phyloP scores from a whole-genome alignment of 2,797 vertebrate species.

The Picus viridis region DNA sequence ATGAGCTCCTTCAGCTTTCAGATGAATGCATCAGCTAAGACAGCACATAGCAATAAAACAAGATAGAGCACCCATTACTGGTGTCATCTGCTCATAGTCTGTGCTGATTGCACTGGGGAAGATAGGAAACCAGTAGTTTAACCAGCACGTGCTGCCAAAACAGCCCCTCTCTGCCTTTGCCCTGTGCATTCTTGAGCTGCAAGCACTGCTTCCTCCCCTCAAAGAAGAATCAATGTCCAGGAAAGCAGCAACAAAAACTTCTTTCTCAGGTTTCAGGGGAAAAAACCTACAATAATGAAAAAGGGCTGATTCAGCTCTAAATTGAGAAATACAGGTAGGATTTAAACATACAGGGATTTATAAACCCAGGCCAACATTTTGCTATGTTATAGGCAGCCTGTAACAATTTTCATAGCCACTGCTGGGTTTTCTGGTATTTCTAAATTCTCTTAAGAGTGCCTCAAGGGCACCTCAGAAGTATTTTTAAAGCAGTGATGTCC shows the following conservation, averaged over 20 bases:
- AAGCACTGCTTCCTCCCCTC: neutral
- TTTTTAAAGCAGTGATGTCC: neutral
- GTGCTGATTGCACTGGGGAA: accelerated
- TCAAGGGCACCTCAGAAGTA: neutral
- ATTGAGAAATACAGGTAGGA: neutral
- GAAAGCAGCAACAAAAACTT: neutral
- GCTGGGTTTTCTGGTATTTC: neutral
- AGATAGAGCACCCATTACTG: neutral
- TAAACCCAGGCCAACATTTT: neutral
- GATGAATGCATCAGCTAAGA: neutral
- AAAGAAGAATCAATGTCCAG: neutral
- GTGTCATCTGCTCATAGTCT: neutral
- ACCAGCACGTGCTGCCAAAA: neutral
- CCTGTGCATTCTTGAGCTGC: neutral
- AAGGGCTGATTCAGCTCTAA: neutral
- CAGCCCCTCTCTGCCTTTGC: neutral
- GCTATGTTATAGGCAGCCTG: neutral
- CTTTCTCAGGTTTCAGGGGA: neutral
- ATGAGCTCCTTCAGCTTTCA: neutral
- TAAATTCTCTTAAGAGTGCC: neutral
- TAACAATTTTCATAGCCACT: neutral
- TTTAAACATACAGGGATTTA: neutral
- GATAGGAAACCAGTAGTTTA: neutral
- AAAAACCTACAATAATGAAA: neutral
- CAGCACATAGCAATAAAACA: neutral